Base-by-base conservation (phyloP, 2,113 vertebrate genomes). In the Pagrus major region DNA sequence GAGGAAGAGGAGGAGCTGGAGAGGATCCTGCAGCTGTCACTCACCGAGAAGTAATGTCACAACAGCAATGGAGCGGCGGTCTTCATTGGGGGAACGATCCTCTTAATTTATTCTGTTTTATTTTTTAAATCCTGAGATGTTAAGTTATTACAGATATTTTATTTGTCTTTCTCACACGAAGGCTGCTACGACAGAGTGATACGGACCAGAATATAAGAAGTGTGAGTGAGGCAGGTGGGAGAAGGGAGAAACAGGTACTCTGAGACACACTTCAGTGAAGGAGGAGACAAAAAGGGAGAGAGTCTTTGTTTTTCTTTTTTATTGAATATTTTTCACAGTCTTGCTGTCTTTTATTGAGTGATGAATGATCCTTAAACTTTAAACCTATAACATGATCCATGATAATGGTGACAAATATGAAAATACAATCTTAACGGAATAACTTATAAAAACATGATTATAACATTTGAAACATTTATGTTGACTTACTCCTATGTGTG, bases 1-100 rank as follows among this genome's bases (percentile, higher is more conserved):
- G 94, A 95, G 78, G 95, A 96, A 59, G 97, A 98, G 0, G 97
- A 98, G 37, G 97, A 99, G 91, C 88, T 98, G 0, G 96, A 97
- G 93, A 94, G 97, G 78, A 96, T 96, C 91, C 93, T 98, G 81
- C 96, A 93, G 86, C 96, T 97, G 75, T 99, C 97, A 3, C 97
- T 99, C 92, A 97, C 96, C 0, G 97, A 99, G 79, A 97, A 97
- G 94, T 99, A 96, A 92, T 78, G 84, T 86, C 73, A 93, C 58
- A 11, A 73, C 73, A 73, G 56, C 35, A 65, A 66, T 20, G 33
- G 72, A 81, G 72, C 58, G 10, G 33, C 3, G 83, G 72, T 86
- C 71, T 89, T 83, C 71, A 80, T 55, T 35, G 78, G 61, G 73
- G 83, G n/a, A n/a, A 76, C 78, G 79, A 84, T 86, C 87, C 70